These are phyloP conservation scores for Entomobrya proxima DNA, from an alignment of 2,888 invertebrate species.

Conservation along the genomic window DNA sequence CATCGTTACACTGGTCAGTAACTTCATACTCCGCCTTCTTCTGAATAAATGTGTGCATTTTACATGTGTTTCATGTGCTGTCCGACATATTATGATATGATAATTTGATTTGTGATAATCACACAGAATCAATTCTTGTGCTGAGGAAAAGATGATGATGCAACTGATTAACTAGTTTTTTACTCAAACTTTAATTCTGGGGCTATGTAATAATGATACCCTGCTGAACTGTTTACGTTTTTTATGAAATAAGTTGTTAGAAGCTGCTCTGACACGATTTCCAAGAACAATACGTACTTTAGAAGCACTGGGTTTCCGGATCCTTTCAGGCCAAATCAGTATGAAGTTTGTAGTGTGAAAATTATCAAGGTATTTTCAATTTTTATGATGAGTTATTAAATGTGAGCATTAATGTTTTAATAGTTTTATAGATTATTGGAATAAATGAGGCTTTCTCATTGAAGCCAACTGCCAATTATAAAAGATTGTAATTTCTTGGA, in stretches of 20 bases:
- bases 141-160: too few species aligned
- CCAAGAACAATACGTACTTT: slow-evolving; percentile 62
- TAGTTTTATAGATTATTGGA: not conserved
- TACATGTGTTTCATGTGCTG: too few species aligned
- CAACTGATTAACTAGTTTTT: not conserved
- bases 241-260: not conserved
- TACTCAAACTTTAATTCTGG: too few species aligned
- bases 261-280: slow-evolving; percentile 45
- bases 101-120: too few species aligned
- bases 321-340: slow-evolving; percentile 27
- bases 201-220: not conserved
- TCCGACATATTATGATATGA: too few species aligned
- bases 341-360: slow-evolving; percentile 36
- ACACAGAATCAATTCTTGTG: too few species aligned
- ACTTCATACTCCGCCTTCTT: too few species aligned
- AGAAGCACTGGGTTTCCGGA: slow-evolving; percentile 45
- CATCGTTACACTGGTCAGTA: too few species aligned
- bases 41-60: too few species aligned
- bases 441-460: too few species aligned
- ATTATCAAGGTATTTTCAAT: slow-evolving; percentile 52
- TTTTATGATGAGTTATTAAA: not conserved
- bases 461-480: too few species aligned
- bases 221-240: too few species aligned
- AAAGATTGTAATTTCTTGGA: not conserved
- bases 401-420: not conserved